These are phyloP conservation scores for Pterocles burchelli DNA, from an alignment of 2,113 vertebrate genomes.

Conservation along the genomic window DNA sequence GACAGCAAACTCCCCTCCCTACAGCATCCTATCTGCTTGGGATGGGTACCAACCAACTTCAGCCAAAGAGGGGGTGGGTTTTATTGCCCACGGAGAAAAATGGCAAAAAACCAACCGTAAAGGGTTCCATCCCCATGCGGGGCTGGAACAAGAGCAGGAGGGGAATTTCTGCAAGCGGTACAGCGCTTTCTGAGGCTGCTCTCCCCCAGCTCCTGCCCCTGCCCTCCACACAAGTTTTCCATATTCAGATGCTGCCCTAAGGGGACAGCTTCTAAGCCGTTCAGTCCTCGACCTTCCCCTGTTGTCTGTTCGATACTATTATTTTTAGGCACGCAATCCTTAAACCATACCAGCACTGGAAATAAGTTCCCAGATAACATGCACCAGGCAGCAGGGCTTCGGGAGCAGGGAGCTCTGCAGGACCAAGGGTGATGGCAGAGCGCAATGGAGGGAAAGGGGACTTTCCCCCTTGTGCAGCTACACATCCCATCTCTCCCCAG, in stretches of 20 bases:
- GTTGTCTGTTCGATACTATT: not conserved
- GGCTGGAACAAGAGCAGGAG: not conserved
- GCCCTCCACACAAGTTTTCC: not conserved
- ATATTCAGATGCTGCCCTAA: not conserved
- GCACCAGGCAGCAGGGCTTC: not conserved
- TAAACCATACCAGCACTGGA: not conserved
- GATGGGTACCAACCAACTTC: not conserved
- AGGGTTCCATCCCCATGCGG: rapidly evolving
- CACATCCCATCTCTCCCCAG: not conserved
- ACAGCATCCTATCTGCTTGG: rapidly evolving
- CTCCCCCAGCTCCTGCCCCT: not conserved
- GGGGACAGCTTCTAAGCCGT: not conserved
- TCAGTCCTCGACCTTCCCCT: not conserved
- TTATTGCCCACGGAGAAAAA: not conserved
- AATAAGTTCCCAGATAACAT: not conserved
- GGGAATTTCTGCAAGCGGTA: not conserved
- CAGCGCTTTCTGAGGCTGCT: not conserved
- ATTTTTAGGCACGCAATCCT: slow-evolving; percentile 42
- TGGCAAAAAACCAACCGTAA: not conserved
- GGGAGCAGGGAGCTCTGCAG: not conserved
- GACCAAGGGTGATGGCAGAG: not conserved
- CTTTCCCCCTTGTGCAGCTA: not conserved
- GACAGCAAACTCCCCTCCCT: not conserved
- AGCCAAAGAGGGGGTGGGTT: not conserved
- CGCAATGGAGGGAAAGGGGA: rapidly evolving